Evolutionary conservation across 35 echinoderm and acorn worm species (phyloP), one percentile per base, ranked within the genome.

Genomic region (Acanthaster planci): DNA sequence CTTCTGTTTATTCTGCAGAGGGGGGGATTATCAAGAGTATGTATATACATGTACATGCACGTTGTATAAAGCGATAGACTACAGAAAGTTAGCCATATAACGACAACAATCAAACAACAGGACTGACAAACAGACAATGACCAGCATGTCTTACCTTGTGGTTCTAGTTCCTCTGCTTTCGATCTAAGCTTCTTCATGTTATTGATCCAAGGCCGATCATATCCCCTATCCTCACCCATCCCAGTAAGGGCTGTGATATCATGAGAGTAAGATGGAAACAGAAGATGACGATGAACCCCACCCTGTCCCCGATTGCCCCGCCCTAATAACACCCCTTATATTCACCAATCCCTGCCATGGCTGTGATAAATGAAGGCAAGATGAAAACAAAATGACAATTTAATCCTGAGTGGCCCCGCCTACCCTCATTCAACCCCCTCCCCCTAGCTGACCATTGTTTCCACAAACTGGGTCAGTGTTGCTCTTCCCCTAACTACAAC

Each of bases 111-210:
- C 42, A 47, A 47, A 47, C 42, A 47, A 12, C 12, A 47, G 42
- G 40, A 78, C 10, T 5, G 35, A 52, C 18, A 82, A 30, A 82
- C 29, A 54, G 23, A 82, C 44, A 54, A 52, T 2, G 4, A 23
- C 0, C 2, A 37, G 50, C n/a, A 21, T 15, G 12, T 77, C 84
- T 86, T 34, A 86, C 84, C 84, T 86, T 78, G 52, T n/a, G 31
- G 53, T 12, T 68, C 55, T 19, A 17, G 19, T 40, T 85, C 54
- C 39, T 86, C 84, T 8, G 23, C 12, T 29, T 7, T 68, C 54
- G 42, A 47, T 60, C 83, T 89, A 60, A 86, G 78, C 60, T 94
- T 94, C 92, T 90, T 94, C 92, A 94, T 94, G 78, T 94, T 90
- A 39, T 83, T 55, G 17, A 85, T 80, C 92, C 92, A 94, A 14